Conservation (phyloP, 2,888 invertebrate species). For the Frankliniella intonsa region DNA sequence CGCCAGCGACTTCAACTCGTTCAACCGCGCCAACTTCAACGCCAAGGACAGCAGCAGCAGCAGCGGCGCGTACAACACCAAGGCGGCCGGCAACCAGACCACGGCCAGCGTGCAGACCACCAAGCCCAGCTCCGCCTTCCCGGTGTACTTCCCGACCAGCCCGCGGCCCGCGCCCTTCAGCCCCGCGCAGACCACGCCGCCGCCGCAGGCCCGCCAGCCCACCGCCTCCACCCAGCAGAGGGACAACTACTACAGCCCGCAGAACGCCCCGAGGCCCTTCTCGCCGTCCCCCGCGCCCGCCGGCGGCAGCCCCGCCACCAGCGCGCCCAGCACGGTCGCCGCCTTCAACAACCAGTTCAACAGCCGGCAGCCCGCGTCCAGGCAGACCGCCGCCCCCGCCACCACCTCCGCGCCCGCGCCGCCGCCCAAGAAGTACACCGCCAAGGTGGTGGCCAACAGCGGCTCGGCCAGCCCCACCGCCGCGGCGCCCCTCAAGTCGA, state of each 20-base stretch:
- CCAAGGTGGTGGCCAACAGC: conserved; percentile 1
- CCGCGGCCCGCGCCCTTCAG: conserved; percentile 14
- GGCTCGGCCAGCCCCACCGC: conserved; percentile 17
- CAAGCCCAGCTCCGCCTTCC: conserved; percentile 21
- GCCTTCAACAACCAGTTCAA: conserved; percentile 26
- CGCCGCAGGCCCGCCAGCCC: background rate
- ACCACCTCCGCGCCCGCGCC: conserved; percentile 11
- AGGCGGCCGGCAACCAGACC: background rate
- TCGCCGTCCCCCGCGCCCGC: conserved; percentile 2
- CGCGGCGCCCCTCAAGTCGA: background rate
- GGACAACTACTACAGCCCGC: conserved; percentile 3
- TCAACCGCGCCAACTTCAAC: background rate
- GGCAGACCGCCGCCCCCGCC: background rate
- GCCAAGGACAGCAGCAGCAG: conserved; percentile 5
- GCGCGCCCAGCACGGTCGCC: conserved; percentile 14
- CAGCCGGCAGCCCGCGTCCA: background rate
- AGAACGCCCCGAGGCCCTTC: conserved; percentile 12
- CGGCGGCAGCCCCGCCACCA: background rate
- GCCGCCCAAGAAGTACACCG: conserved; percentile 23
- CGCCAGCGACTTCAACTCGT: conserved; percentile 22
- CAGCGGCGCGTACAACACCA: conserved; percentile 19
- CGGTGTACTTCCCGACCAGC: conserved; percentile 20
- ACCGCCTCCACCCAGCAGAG: background rate
- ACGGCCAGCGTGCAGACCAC: conserved; percentile 5
- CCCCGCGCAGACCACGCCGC: background rate